phyloP scores from a whole-genome alignment of 1,140 invertebrate genomes.

The Glossosoma conforme region DNA sequence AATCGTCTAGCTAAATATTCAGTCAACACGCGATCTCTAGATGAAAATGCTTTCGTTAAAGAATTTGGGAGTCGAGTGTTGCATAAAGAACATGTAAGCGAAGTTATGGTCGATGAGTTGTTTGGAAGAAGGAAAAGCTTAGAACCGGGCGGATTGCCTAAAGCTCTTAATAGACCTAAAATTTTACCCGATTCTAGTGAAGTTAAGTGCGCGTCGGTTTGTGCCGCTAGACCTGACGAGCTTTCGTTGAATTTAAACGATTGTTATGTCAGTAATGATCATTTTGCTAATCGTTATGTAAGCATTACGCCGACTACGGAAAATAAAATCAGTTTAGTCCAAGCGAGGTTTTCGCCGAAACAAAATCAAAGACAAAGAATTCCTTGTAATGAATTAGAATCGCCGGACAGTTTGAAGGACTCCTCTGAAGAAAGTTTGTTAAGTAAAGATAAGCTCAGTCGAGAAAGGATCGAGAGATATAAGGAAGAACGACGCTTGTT shows the following conservation, averaged over 20 bases:
- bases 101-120: conserved; percentile 34
- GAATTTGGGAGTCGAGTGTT: conserved; percentile 50
- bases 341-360: conserved; percentile 44
- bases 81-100: conserved; percentile 38
- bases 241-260: conserved; percentile 23
- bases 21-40: conserved; percentile 65
- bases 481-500: conserved; percentile 86
- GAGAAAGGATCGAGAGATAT: conserved; percentile 82
- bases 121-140: conserved; percentile 43
- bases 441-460: conserved; percentile 51
- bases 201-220: conserved; percentile 34
- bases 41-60: conserved; percentile 63
- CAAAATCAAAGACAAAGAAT: conserved; percentile 27
- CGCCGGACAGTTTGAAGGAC: conserved; percentile 15
- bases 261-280: not conserved
- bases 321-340: conserved; percentile 54
- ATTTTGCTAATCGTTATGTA: conserved; percentile 26
- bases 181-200: conserved; percentile 53
- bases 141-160: conserved; percentile 41
- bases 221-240: conserved; percentile 21
- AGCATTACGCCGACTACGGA: conserved; percentile 53
- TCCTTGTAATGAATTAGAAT: too few species aligned
- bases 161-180: conserved; percentile 48
- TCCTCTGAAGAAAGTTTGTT: conserved; percentile 11
- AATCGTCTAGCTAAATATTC: conserved; percentile 53